phyloP scores from a whole-genome alignment of 1,140 invertebrate species.

The Lasioglossum albipes region DNA sequence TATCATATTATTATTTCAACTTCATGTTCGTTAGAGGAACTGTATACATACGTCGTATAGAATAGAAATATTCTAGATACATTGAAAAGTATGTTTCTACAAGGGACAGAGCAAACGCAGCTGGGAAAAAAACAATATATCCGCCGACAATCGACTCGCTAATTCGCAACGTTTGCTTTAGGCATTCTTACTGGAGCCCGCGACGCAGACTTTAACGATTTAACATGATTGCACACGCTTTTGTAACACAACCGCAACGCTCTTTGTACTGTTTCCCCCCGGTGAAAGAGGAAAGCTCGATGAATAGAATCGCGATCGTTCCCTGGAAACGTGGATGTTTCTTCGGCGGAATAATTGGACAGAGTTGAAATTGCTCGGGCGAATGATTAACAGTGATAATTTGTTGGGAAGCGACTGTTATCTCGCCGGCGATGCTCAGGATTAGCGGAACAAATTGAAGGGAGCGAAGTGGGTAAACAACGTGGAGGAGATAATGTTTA shows the following conservation, averaged over 20 bases:
- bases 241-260: neutral
- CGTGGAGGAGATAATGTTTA: no score
- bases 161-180: conserved; percentile 2
- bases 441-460: no score
- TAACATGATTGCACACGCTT: conserved; percentile 3
- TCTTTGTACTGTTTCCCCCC: neutral
- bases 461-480: no score
- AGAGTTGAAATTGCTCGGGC: neutral
- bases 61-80: no score
- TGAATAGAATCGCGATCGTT: neutral
- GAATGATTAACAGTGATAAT: neutral
- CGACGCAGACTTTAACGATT: conserved; percentile 21
- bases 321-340: neutral
- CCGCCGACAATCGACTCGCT: neutral
- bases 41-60: no score
- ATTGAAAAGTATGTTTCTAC: no score
- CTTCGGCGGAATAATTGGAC: neutral
- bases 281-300: neutral
- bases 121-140: conserved; percentile 9
- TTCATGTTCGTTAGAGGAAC: no score
- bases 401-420: neutral
- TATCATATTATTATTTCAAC: no score
- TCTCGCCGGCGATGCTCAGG: neutral
- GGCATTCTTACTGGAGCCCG: conserved; percentile 9
- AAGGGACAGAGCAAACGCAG: no score